A percentile compares a stretch with the other conserved stretches of the same genome.
These are phyloP conservation scores for Eubucco bourcierii DNA, from an alignment of 2,113 vertebrate genomes.

Conservation along the genomic window DNA sequence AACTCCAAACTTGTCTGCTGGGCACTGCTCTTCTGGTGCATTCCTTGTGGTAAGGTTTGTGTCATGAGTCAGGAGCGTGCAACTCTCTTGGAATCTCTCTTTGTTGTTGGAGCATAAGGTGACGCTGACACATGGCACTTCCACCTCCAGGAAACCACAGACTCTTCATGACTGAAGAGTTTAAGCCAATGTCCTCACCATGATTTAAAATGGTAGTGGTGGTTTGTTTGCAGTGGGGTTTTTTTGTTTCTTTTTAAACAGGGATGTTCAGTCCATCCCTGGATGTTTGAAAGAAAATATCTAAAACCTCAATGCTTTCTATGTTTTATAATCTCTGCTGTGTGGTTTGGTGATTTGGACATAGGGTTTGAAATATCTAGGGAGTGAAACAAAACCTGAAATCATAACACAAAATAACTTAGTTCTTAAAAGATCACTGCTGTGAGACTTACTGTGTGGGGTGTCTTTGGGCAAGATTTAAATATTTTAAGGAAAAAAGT, in stretches of 20 bases:
- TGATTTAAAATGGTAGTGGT: neutral
- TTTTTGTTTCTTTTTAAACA: neutral
- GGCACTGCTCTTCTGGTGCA: neutral
- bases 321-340: neutral
- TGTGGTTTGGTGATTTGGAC: neutral
- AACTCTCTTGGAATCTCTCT: neutral
- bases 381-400: neutral
- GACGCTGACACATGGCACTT: neutral
- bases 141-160: neutral
- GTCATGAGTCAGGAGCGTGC: neutral
- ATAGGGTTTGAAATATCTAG: neutral
- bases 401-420: neutral
- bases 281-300: neutral
- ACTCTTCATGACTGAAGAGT: neutral
- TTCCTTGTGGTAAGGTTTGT: neutral
- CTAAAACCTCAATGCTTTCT: neutral
- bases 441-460: neutral
- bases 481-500: neutral
- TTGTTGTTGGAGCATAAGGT: neutral
- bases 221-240: neutral
- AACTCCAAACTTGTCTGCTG: neutral
- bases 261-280: neutral
- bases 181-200: neutral
- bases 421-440: neutral
- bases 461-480: neutral